Evolutionary conservation across 2,797 vertebrate species (phyloP), one percentile per base, ranked within the genome.

Genomic region (Denticeps clupeoides): DNA sequence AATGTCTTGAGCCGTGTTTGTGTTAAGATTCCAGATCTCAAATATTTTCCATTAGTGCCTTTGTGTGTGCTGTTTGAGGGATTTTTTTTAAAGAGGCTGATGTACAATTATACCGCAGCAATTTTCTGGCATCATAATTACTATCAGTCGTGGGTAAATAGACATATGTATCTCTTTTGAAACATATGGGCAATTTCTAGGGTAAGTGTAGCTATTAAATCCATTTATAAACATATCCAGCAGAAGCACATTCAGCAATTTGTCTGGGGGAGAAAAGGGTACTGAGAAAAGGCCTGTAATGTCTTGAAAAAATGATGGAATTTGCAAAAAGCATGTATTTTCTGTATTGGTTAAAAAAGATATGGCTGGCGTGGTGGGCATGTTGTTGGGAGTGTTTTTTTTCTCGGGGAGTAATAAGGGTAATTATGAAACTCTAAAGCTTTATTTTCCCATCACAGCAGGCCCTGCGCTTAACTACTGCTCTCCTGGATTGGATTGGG

Each of bases 151-250:
- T 59, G 62, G 66, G 69, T 64, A 71, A 74, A 72, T 71, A 75
- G 61, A 71, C 67, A 67, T 74, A 74, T 73, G 65, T 45, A 72
- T 77, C 65, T 76, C 63, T 72, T 72, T 76, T 70, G 60, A 72
- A 68, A 68, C 56, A 54, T 68, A 61, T 69, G 65, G 63, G 56
- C 64, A 77, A 77, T 74, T 79, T 77, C 60, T 67, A 65, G 70
- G 68, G 56, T 76, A 72, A 78, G 70, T 77, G 74, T 72, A 63
- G 72, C 64, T 74, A 71, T 79, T 75, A 74, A 62, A 59, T 65
- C 56, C 63, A 71, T 74, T 72, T 69, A 69, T 72, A 56, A 75
- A 75, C 72, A 64, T 61, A 45, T 63, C 54, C 60, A 61, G 49
- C 41, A 52, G 67, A 63, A 49, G 22, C 57, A 35, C 40, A 58